Conservation (phyloP, 2,888 invertebrate genomes). For the Lacanobia wlatinum region DNA sequence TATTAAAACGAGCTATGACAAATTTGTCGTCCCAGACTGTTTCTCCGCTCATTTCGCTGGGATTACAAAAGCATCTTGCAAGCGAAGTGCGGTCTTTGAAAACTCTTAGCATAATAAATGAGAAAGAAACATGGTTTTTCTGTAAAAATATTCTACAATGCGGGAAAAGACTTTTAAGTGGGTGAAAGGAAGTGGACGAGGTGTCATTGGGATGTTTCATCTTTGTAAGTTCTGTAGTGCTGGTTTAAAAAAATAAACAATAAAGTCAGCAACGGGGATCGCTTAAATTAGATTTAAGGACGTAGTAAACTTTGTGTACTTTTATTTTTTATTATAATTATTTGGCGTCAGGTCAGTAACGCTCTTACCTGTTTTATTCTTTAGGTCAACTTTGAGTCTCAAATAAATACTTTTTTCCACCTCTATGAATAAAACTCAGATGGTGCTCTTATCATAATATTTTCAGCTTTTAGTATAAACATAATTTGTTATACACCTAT, state of each 20-base stretch:
- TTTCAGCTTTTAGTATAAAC: background rate
- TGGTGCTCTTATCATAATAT: background rate
- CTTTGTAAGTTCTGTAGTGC: background rate
- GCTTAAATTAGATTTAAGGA: too few relatives aligned
- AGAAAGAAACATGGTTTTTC: conserved; percentile 47
- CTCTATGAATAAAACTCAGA: background rate
- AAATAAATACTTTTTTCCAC: too few relatives aligned
- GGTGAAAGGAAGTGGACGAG: conserved; percentile 17
- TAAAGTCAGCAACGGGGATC: background rate
- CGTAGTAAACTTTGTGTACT: too few relatives aligned
- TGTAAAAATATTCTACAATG: conserved; percentile 40
- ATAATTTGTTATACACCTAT: too few relatives aligned
- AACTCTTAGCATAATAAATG: conserved; percentile 59
- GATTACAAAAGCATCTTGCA: conserved; percentile 59
- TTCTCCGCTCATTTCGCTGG: conserved; percentile 48
- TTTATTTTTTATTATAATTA: too few relatives aligned
- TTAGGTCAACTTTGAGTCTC: too few relatives aligned
- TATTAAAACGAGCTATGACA: conserved; percentile 53
- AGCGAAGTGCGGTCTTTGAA: conserved; percentile 56
- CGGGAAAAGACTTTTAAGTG: conserved; percentile 30
- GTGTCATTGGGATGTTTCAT: background rate
- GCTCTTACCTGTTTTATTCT: too few relatives aligned
- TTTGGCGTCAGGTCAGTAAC: too few relatives aligned
- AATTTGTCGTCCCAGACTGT: conserved; percentile 51
- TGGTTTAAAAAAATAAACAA: background rate